Evolutionary conservation across 2,113 vertebrate species (phyloP), one percentile per base, ranked within the genome.

Genomic region (Corythornis madagascariensis): DNA sequence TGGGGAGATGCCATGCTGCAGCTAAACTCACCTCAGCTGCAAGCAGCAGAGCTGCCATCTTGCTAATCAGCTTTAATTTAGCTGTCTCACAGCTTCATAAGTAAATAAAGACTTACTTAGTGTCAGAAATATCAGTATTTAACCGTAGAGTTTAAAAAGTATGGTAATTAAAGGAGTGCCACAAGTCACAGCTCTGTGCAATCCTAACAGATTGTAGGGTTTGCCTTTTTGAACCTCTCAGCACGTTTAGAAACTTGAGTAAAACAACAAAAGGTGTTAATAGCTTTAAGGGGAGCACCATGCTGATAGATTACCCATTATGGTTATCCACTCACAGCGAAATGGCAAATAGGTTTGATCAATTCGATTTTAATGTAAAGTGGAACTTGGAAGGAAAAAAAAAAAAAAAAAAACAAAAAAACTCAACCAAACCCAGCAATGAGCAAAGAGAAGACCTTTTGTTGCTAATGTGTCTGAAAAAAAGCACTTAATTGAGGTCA

Each of bases 181-280:
- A 95, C 90, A 92, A 96, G 96, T 95, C 96, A 97, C 96, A 97
- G 97, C 97, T 97, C 96, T 88, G 96, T 92, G 95, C 53, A 81
- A 94, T 96, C 97, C 96, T 97, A 98, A 98, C 98, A 98, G 98
- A 98, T 97, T 97, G 97, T 92, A 97, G 97, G 95, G 96, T 97
- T 98, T 97, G 98, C 96, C 98, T 98, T 97, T 98, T 98, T 98
- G 97, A 98, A 97, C 98, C 98, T 98, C 98, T 97, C 97, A 97
- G 98, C 98, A 98, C 97, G 97, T 98, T 98, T 95, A 92, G 97
- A 98, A 97, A 96, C 97, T 96, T 92, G 97, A 98, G 97, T 97
- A 96, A 97, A 95, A 98, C 98, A 98, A 99, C 98, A 98, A 99
- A 99, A 99, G 98, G 98, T 99, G 98, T 98, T 99, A 99, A 99